A percentile compares a stretch with the other conserved stretches of the same genome.
phyloP scores from a whole-genome alignment of 1,140 invertebrate genomes.

The Drosophila burlai region DNA sequence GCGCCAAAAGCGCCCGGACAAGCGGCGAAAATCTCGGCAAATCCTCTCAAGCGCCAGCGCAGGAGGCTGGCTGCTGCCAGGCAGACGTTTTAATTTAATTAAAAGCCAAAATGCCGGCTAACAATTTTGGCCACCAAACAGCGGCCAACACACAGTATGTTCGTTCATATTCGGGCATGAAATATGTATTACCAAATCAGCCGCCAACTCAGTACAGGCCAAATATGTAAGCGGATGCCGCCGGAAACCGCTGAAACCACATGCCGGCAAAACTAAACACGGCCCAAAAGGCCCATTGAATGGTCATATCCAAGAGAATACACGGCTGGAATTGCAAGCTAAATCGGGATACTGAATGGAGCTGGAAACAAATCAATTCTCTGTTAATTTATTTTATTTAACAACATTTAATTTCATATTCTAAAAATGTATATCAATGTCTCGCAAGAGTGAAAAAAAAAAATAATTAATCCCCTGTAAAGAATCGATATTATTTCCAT shows the following conservation, averaged over 20 bases:
- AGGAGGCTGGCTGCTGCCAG: slow-evolving; percentile 6
- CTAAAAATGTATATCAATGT: no score
- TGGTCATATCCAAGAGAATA: slow-evolving; percentile 11
- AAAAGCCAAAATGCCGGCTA: slow-evolving; percentile 50
- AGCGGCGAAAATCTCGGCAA: slow-evolving; percentile 50
- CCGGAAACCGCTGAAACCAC: slow-evolving; percentile 58
- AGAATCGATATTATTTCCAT: no score
- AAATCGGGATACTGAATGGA: no score
- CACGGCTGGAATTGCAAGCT: background rate
- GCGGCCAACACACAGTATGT: background rate
- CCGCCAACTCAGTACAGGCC: slow-evolving; percentile 8
- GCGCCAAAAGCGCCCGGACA: slow-evolving; percentile 35
- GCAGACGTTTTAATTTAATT: slow-evolving; percentile 58
- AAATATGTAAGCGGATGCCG: slow-evolving; percentile 40
- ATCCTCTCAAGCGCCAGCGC: slow-evolving; percentile 50
- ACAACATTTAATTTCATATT: no score
- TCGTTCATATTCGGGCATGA: slow-evolving; percentile 25
- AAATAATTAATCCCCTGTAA: no score
- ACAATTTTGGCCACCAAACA: slow-evolving; percentile 37
- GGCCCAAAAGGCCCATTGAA: slow-evolving; percentile 34
- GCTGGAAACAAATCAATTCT: no score
- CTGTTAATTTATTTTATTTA: no score
- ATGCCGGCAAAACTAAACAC: slow-evolving; percentile 66
- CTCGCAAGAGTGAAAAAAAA: no score
- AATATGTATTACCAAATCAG: slow-evolving; percentile 51